Percentiles rank a stretch among this genome's conserved stretches.
phyloP scores from a whole-genome alignment of 2,888 invertebrate genomes.

The Drosophila incognita region DNA sequence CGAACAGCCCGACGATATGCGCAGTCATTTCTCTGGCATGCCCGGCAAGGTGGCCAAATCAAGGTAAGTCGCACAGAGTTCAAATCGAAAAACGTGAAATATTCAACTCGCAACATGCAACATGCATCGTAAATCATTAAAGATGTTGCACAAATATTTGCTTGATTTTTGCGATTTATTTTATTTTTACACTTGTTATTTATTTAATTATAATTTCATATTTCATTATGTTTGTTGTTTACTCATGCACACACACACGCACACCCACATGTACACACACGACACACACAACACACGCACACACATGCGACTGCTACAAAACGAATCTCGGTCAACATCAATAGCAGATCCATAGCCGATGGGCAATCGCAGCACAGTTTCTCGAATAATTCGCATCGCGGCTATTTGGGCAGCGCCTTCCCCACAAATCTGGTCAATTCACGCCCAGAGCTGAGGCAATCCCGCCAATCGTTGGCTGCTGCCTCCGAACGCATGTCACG shows the following conservation, averaged over 20 bases:
- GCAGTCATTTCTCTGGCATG: conserved; percentile 91
- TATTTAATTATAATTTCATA: conserved; percentile 50
- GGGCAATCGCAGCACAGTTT: conserved; percentile 96
- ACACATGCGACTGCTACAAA: conserved; percentile 7
- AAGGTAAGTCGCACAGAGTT: conserved; percentile 82
- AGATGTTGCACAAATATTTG: conserved; percentile 35
- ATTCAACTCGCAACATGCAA: neutral
- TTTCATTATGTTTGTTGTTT: conserved; percentile 50
- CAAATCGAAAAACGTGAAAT: neutral
- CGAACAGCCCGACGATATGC: conserved; percentile 91
- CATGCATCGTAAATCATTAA: conserved; percentile 5
- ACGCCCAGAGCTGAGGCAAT: conserved; percentile 93
- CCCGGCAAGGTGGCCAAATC: conserved; percentile 85
- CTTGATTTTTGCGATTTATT: conserved; percentile 39
- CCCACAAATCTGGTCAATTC: conserved; percentile 92
- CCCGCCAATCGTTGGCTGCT: conserved; percentile 93
- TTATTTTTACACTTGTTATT: conserved; percentile 31
- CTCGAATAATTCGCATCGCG: conserved; percentile 91
- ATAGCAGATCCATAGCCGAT: conserved; percentile 91
- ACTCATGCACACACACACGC: conserved; percentile 28
- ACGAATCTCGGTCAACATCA: neutral
- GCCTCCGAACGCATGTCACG: conserved; percentile 93
- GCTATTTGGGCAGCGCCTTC: conserved; percentile 88
- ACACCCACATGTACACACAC: conserved; percentile 16
- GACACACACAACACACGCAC: conserved; percentile 27